These are phyloP conservation scores for Megalopta genalis DNA, from an alignment of 1,140 invertebrate genomes.

Conservation along the genomic window DNA sequence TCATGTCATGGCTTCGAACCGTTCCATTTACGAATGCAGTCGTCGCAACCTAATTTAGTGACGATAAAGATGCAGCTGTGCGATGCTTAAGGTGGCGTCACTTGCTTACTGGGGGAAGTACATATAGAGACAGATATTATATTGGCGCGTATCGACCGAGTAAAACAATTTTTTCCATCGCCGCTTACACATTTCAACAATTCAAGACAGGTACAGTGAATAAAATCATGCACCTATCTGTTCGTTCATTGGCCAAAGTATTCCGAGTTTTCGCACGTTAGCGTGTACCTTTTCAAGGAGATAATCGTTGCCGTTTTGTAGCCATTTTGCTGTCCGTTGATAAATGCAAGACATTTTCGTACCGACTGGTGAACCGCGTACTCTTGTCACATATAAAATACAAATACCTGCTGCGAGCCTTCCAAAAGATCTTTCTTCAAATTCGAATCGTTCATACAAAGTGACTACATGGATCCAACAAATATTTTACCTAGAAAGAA, in stretches of 20 bases:
- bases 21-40: constrained; percentile 31
- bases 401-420: constrained; percentile 14
- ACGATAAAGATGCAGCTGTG: constrained; percentile 26
- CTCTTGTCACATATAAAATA: constrained; percentile 30
- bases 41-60: constrained; percentile 23
- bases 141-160: constrained; percentile 76
- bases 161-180: constrained; percentile 57
- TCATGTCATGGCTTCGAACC: neutral
- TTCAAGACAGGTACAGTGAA: constrained; percentile 36
- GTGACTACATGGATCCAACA: neutral
- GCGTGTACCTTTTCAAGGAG: constrained; percentile 28
- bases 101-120: constrained; percentile 68
- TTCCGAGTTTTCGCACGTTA: neutral
- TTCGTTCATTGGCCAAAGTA: neutral
- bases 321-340: constrained; percentile 81
- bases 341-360: constrained; percentile 78
- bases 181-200: constrained; percentile 29
- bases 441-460: neutral
- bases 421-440: constrained; percentile 9
- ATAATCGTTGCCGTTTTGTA: constrained; percentile 61
- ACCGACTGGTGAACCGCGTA: constrained; percentile 76
- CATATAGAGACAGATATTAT: constrained; percentile 55
- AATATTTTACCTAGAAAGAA: neutral
- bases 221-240: constrained; percentile 9
- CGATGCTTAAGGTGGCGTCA: constrained; percentile 57